Conservation (phyloP, 2,888 invertebrate species). For the Sarcophaga subvicina region DNA sequence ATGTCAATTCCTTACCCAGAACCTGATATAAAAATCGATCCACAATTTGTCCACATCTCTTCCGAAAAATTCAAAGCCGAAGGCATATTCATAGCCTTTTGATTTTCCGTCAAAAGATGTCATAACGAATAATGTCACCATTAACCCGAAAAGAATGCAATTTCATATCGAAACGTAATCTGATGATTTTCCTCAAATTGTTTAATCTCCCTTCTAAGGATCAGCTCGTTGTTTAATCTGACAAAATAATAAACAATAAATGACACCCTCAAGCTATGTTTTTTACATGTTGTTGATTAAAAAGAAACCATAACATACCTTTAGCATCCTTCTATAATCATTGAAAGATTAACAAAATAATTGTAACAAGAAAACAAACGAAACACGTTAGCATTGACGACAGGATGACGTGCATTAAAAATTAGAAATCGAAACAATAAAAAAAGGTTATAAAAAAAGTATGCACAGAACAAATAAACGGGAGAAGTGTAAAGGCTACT, state of each 20-base stretch:
- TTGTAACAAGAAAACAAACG: conserved; percentile 56
- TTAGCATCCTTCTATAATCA: conserved; percentile 18
- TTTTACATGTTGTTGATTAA: not conserved
- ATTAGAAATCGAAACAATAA: conserved; percentile 12
- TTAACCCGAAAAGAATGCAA: too few species aligned
- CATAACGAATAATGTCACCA: too few species aligned
- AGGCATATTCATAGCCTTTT: too few species aligned
- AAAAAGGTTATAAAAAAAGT: conserved; percentile 36
- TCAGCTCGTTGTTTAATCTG: not conserved
- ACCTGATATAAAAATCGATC: too few species aligned
- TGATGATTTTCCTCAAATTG: not conserved
- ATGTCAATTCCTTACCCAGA: too few species aligned
- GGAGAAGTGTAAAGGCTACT: conserved; percentile 26
- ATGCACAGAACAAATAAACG: conserved; percentile 19
- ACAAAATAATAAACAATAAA: conserved; percentile 44
- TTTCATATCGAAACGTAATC: not conserved
- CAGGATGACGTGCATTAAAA: conserved; percentile 66
- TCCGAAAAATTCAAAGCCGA: too few species aligned
- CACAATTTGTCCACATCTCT: too few species aligned
- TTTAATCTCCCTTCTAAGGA: not conserved
- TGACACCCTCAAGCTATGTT: conserved; percentile 6
- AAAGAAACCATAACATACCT: not conserved
- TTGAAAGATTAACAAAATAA: conserved; percentile 55
- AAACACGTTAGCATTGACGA: conserved; percentile 44
- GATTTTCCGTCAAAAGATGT: too few species aligned